Percentiles rank a stretch among this genome's conserved stretches.
These are phyloP conservation scores for Aphodius granarius DNA, from an alignment of 2,888 invertebrate species.

Conservation along the genomic window DNA sequence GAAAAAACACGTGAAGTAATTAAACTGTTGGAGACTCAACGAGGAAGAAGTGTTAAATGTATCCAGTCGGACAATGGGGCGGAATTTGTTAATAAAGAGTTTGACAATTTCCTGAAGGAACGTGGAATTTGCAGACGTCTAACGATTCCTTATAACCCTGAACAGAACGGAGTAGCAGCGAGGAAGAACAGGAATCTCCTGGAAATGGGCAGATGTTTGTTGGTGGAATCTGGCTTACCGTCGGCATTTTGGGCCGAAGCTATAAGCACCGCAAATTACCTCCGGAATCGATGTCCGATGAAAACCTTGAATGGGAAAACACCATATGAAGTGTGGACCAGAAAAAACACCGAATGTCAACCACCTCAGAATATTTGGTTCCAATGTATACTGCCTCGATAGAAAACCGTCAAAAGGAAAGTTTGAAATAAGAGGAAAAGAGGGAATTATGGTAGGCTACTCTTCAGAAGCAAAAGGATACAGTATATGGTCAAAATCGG, in stretches of 20 bases:
- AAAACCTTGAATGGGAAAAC: too few relatives aligned
- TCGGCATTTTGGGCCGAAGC: slow-evolving; percentile 50
- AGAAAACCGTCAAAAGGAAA: slow-evolving; percentile 32
- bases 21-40: slow-evolving; percentile 34
- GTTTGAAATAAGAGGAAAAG: slow-evolving; percentile 34
- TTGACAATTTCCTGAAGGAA: slow-evolving; percentile 25
- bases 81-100: slow-evolving; percentile 29
- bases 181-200: slow-evolving; percentile 40
- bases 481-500: slow-evolving; percentile 32
- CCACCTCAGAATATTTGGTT: slow-evolving; percentile 38
- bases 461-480: slow-evolving; percentile 35
- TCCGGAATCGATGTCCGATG: slow-evolving; percentile 42
- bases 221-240: too few relatives aligned
- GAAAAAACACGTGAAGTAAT: slow-evolving; percentile 30
- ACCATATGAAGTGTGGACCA: too few relatives aligned
- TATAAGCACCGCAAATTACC: slow-evolving; percentile 40
- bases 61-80: slow-evolving; percentile 34
- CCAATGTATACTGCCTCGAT: slow-evolving; percentile 31
- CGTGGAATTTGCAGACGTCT: slow-evolving; percentile 30
- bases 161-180: slow-evolving; percentile 5
- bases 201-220: slow-evolving; percentile 39
- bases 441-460: slow-evolving; percentile 39
- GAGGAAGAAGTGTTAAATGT: slow-evolving; percentile 16
- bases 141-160: slow-evolving; percentile 28
- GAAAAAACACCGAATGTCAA: slow-evolving; percentile 34